These are phyloP conservation scores for Erebia epiphron DNA, from an alignment of 2,888 invertebrate species.

Conservation along the genomic window DNA sequence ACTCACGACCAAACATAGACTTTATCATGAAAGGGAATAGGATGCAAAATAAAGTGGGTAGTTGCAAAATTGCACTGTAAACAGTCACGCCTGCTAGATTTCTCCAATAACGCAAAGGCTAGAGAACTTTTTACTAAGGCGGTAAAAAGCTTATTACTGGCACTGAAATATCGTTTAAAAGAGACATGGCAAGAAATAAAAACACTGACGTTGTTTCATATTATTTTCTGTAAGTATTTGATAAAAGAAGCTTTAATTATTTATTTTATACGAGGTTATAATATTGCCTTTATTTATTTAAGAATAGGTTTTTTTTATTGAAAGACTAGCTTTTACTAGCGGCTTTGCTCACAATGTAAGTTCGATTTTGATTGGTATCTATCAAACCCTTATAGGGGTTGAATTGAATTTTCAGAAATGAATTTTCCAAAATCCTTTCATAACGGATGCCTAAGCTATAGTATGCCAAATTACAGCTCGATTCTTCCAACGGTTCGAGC, in stretches of 20 bases:
- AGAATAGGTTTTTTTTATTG: no score
- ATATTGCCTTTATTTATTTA: no score
- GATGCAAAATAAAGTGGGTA: neutral
- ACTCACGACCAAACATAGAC: neutral
- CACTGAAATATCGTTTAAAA: conserved; percentile 26
- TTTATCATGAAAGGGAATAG: neutral
- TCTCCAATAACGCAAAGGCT: conserved; percentile 33
- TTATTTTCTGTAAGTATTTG: neutral
- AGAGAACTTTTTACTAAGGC: conserved; percentile 27
- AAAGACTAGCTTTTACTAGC: no score
- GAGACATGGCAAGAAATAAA: neutral
- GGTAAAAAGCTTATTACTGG: conserved; percentile 29
- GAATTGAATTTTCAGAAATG: no score
- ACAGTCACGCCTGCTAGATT: conserved; percentile 33
- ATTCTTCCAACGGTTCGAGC: no score
- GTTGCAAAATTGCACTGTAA: conserved; percentile 38
- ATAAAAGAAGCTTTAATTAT: neutral
- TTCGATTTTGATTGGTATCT: no score
- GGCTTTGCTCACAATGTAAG: no score
- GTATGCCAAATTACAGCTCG: no score
- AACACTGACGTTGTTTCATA: neutral
- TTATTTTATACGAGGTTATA: no score
- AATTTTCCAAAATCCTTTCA: no score
- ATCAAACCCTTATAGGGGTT: no score
- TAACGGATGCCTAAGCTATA: no score